Conservation (phyloP, 1,140 invertebrate species). For the Arion vulgaris region DNA sequence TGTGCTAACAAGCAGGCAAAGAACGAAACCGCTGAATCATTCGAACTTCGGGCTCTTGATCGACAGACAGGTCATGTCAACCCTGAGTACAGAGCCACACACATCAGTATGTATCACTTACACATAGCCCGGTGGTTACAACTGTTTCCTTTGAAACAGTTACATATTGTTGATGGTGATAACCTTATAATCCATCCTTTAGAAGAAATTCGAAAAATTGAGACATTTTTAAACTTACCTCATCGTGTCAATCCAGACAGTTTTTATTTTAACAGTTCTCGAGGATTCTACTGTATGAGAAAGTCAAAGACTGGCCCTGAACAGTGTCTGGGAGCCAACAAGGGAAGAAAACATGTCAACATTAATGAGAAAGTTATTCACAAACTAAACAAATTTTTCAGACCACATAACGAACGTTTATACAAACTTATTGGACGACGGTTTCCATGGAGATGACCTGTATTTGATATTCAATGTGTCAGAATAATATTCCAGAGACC, state of each 20-base stretch:
- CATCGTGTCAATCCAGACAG: slow-evolving; percentile 60
- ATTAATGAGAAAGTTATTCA: slow-evolving; percentile 83
- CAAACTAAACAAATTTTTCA: slow-evolving; percentile 88
- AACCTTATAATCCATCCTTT: slow-evolving; percentile 66
- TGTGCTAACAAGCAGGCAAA: slow-evolving; percentile 63
- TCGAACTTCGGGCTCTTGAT: slow-evolving; percentile 65
- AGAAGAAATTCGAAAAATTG: slow-evolving; percentile 63
- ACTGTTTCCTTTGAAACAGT: slow-evolving; percentile 63
- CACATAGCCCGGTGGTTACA: slow-evolving; percentile 67
- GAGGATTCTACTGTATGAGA: slow-evolving; percentile 74
- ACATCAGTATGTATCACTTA: slow-evolving; percentile 70
- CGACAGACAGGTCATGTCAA: slow-evolving; percentile 59
- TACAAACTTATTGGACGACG: slow-evolving; percentile 63
- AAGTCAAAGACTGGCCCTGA: slow-evolving; percentile 48
- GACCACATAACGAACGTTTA: slow-evolving; percentile 82
- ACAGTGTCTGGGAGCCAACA: slow-evolving; percentile 89
- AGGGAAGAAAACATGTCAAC: slow-evolving; percentile 91
- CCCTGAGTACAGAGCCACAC: slow-evolving; percentile 61
- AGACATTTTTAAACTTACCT: slow-evolving; percentile 65
- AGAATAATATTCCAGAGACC: neutral
- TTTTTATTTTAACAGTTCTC: slow-evolving; percentile 71
- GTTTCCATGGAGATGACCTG: slow-evolving; percentile 66
- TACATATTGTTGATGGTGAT: slow-evolving; percentile 70
- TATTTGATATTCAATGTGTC: neutral
- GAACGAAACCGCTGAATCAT: slow-evolving; percentile 60